Conservation (phyloP, 2,888 invertebrate genomes). For the Halictus ligatus region DNA sequence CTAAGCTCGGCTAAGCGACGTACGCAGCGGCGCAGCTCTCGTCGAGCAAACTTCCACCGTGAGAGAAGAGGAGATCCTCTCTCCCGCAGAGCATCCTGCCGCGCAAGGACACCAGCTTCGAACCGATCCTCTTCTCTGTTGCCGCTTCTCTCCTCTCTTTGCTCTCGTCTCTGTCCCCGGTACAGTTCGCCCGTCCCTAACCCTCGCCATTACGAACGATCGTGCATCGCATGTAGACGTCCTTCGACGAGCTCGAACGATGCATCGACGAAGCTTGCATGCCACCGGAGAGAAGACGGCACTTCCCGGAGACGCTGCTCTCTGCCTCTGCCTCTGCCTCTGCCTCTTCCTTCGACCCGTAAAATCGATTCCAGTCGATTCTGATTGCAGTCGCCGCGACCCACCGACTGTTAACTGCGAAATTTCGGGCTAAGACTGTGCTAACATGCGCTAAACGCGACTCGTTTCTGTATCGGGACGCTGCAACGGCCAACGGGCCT, state of each 20-base stretch:
- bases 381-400: constrained; percentile 23
- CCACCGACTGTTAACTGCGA: constrained; percentile 23
- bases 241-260: constrained; percentile 27
- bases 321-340: no score
- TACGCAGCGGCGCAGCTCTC: constrained; percentile 53
- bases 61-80: constrained; percentile 46
- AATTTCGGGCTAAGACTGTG: neutral
- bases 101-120: neutral
- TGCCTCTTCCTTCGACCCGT: constrained; percentile 13
- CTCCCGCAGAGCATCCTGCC: constrained; percentile 22
- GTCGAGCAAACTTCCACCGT: constrained; percentile 57
- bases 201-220: constrained; percentile 61
- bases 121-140: neutral
- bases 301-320: neutral
- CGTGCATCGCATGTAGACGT: constrained; percentile 66
- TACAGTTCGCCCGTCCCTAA: constrained; percentile 43
- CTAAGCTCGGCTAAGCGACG: constrained; percentile 70
- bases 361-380: constrained; percentile 37
- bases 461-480: neutral
- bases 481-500: neutral
- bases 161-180: constrained; percentile 34
- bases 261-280: constrained; percentile 34
- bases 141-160: neutral
- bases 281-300: constrained; percentile 30
- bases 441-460: constrained; percentile 3